Evolutionary conservation across 2,797 vertebrate genomes (phyloP).

Genomic region (Gymnocypris eckloni): DNA sequence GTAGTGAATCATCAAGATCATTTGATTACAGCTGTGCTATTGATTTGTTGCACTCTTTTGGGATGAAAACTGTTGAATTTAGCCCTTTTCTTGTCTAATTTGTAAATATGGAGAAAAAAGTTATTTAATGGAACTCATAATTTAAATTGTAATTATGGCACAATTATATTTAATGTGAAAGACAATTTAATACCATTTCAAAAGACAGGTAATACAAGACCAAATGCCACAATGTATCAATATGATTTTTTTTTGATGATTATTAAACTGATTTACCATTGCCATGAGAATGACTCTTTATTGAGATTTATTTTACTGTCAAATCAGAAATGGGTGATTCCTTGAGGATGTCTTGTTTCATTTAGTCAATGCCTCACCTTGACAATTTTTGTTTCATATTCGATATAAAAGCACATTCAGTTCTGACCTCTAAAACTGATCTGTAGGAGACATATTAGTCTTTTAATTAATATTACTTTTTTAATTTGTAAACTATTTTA

Average conservation of each 20-base stretch:
- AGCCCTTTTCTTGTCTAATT: slow-evolving; percentile 41
- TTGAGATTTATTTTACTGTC: slow-evolving; percentile 6
- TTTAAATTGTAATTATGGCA: slow-evolving; percentile 27
- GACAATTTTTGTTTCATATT: not conserved
- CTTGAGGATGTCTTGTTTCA: not conserved
- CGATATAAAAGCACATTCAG: not conserved
- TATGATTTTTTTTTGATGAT: slow-evolving; percentile 30
- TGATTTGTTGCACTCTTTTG: slow-evolving; percentile 20
- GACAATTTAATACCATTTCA: not conserved
- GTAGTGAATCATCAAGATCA: slow-evolving; percentile 27
- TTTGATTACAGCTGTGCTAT: slow-evolving; percentile 13
- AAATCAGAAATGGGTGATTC: not conserved
- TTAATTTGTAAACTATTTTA: too few species aligned
- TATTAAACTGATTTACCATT: slow-evolving; percentile 32
- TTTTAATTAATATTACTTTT: too few species aligned
- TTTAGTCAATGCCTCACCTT: not conserved
- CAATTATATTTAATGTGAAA: slow-evolving; percentile 13
- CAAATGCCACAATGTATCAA: slow-evolving; percentile 41
- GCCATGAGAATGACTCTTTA: slow-evolving; percentile 20
- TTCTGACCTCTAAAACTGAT: slow-evolving; percentile 29
- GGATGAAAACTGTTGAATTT: slow-evolving; percentile 12
- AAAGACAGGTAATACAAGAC: slow-evolving; percentile 21
- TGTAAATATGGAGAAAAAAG: slow-evolving; percentile 38
- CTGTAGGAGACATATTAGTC: not conserved
- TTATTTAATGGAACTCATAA: slow-evolving; percentile 5